Percentiles rank a stretch among this genome's conserved stretches.
These are phyloP conservation scores for Eurystomus gularis DNA, from an alignment of 2,113 vertebrate genomes.

Conservation along the genomic window DNA sequence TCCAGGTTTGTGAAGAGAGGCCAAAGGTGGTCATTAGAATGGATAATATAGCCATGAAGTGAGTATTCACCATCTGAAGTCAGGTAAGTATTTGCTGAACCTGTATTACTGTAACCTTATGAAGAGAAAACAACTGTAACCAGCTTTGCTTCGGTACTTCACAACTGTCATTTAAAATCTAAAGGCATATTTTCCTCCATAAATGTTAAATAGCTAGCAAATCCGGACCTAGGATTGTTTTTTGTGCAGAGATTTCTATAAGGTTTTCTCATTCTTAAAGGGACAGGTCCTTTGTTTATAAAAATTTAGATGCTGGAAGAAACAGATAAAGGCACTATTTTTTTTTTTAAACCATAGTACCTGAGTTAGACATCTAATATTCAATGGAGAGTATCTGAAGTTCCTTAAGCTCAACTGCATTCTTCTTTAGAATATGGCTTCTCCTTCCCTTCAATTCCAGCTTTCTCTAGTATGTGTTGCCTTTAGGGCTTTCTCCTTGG, in stretches of 20 bases:
- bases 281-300: neutral
- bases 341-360: neutral
- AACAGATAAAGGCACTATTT: fast-evolving
- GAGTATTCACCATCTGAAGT: constrained; percentile 75
- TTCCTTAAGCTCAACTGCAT: neutral
- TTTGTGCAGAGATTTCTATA: neutral
- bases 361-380: neutral
- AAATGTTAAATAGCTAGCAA: neutral
- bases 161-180: neutral
- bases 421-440: neutral
- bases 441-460: neutral
- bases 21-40: constrained; percentile 77
- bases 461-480: neutral
- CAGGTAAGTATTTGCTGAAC: constrained; percentile 72
- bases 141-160: neutral
- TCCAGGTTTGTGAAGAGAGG: constrained; percentile 81
- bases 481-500: neutral
- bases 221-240: neutral
- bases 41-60: constrained; percentile 75
- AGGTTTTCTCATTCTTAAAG: neutral
- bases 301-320: neutral
- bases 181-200: neutral
- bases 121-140: neutral
- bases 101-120: constrained; percentile 81
- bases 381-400: neutral